Base-by-base conservation (phyloP, 2,888 invertebrate species). In the Cephus sareptanus region DNA sequence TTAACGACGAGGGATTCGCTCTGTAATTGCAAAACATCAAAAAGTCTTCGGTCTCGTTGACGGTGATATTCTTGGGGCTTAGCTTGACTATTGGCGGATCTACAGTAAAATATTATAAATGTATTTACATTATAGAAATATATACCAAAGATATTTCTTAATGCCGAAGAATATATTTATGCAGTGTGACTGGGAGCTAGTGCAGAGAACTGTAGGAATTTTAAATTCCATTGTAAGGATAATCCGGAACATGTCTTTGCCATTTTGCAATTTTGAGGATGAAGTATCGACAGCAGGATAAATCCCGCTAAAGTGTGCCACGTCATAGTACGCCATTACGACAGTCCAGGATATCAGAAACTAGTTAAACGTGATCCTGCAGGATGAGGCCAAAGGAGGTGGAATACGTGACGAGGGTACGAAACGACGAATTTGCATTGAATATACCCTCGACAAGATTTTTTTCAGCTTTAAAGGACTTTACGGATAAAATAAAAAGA, bases 21-120 rank as follows among this genome's bases (percentile, higher is more conserved):
- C 95, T 95, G 90, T 97, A 97, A 86, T 95, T 94, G 91, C 98
- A 98, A 83, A 95, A 94, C 76, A 98, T 93, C 69, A 96, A 92
- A 74, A 96, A 94, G 84, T 95, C 95, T 68, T 94, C 93, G 23
- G 95, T 95, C 91, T 97, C 98, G 85, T 96, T 95, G 9, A 96
- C 95, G 0, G 96, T 96, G 81, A 96, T 94, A 89, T 96, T 96
- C 40, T 93, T 93, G 0, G 97, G 96, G 75, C 93, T 94, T 77
- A 97, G 95, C 78, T 93, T 93, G 4, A 98, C 96, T 79, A 97
- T 95, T 6, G 98, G 98, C 0, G 97, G 96, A 94, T 97, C 98
- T 98, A 93, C 1, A 92, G 92, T 87, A 81, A 79, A 75, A 79
- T 75, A 56, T 31, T 23, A 9, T 1, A 23, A 56, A 56, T 56